phyloP scores from a whole-genome alignment of 1,140 invertebrate species.

The Camponotus vicinus region DNA sequence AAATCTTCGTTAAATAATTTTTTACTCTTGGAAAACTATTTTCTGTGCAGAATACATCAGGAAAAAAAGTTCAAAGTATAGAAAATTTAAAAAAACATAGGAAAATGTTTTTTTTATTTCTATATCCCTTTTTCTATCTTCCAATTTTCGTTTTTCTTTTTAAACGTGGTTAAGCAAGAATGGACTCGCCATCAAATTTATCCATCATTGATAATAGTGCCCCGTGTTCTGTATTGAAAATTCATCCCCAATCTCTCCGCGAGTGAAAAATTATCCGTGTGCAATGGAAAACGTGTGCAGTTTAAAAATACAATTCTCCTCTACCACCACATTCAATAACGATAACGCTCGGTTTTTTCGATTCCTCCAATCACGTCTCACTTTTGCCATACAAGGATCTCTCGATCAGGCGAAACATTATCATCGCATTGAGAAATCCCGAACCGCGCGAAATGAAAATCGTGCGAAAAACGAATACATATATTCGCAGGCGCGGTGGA shows the following conservation, averaged over 20 bases:
- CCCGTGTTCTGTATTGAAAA: slow-evolving; percentile 6
- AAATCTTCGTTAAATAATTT: slow-evolving; percentile 31
- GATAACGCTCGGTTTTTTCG: not conserved
- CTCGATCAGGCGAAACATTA: slow-evolving; percentile 26
- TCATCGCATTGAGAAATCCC: slow-evolving; percentile 17
- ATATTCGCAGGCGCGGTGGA: slow-evolving; percentile 32
- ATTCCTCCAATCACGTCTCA: not conserved
- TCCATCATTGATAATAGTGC: slow-evolving; percentile 32
- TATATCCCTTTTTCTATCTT: no score
- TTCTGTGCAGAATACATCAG: not conserved
- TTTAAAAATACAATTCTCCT: slow-evolving; percentile 6
- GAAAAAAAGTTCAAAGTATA: not conserved
- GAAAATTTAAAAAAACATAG: not conserved
- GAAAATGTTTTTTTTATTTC: not conserved
- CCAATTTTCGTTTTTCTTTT: not conserved
- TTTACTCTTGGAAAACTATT: slow-evolving; percentile 10
- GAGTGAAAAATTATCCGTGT: slow-evolving; percentile 21
- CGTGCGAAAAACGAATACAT: slow-evolving; percentile 24
- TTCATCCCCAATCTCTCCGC: not conserved
- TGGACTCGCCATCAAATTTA: not conserved
- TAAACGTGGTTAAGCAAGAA: not conserved
- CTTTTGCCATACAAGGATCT: slow-evolving; percentile 20
- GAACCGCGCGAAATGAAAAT: not conserved
- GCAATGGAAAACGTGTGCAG: no score
- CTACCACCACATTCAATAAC: no score